Conservation (phyloP, 2,797 vertebrate species). For the Phataginus tricuspis region DNA sequence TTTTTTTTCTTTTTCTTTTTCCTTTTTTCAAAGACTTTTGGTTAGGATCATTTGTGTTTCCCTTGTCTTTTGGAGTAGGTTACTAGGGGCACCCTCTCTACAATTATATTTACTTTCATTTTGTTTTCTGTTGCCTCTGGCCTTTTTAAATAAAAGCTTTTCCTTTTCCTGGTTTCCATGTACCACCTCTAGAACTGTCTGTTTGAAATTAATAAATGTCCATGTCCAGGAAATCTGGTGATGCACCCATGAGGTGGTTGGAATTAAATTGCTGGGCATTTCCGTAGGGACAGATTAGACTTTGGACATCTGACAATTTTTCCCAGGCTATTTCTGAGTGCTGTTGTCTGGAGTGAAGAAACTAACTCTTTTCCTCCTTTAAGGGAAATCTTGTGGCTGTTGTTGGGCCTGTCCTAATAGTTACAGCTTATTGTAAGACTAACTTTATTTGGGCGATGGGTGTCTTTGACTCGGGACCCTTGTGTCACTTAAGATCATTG, state of each 20-base stretch:
- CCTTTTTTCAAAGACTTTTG: conserved; percentile 8
- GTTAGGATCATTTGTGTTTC: conserved; percentile 55
- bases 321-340: background rate
- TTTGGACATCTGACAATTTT: background rate
- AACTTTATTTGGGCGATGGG: background rate
- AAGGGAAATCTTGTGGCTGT: background rate
- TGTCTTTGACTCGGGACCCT: background rate
- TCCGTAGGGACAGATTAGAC: background rate
- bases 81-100: conserved; percentile 25
- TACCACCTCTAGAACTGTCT: background rate
- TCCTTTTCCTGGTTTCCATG: background rate
- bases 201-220: background rate
- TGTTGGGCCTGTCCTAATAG: background rate
- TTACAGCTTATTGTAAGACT: background rate
- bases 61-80: conserved; percentile 35
- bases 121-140: conserved; percentile 40
- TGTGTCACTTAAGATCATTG: background rate
- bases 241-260: background rate
- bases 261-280: background rate
- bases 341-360: background rate
- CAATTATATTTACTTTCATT: conserved; percentile 55
- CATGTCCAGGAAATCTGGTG: background rate
- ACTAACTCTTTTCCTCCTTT: background rate
- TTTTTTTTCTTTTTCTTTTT: accelerated
- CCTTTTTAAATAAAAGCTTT: conserved; percentile 27